phyloP scores from a whole-genome alignment of 2,888 invertebrate genomes.

The Luperina nickerlii region DNA sequence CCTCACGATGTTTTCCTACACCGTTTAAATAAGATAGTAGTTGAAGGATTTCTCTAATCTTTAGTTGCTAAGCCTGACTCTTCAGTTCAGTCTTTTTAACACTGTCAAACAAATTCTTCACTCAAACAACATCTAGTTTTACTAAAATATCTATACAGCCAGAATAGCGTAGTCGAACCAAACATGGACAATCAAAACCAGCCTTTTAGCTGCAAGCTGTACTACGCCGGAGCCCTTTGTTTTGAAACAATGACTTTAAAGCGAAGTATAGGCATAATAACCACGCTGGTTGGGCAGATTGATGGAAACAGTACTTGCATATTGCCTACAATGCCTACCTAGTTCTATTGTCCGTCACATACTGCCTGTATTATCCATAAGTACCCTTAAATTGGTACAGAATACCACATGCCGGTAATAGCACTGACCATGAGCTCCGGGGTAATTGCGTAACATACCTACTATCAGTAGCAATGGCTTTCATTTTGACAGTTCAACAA shows the following conservation, averaged over 20 bases:
- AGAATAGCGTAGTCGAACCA: neutral
- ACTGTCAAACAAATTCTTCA: neutral
- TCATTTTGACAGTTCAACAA: too few relatives aligned
- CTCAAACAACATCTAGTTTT: neutral
- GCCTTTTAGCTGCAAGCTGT: slow-evolving; percentile 28
- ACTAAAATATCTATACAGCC: neutral
- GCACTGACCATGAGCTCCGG: neutral
- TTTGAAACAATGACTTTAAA: slow-evolving; percentile 53
- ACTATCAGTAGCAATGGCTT: too few relatives aligned
- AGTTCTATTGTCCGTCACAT: slow-evolving; percentile 20
- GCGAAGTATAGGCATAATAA: slow-evolving; percentile 28
- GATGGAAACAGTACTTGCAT: slow-evolving; percentile 32
- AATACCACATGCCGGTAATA: neutral
- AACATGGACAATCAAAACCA: slow-evolving; percentile 43
- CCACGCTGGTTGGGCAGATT: slow-evolving; percentile 23
- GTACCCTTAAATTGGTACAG: neutral
- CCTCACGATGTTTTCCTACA: too few relatives aligned
- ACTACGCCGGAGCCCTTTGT: slow-evolving; percentile 36
- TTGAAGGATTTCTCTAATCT: neutral
- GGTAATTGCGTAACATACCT: too few relatives aligned
- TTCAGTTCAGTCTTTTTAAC: neutral
- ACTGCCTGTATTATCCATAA: neutral
- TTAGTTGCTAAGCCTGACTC: neutral
- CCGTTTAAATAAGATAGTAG: neutral
- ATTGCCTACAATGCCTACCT: slow-evolving; percentile 6